These are phyloP conservation scores for Anguilla megastoma DNA, from an alignment of 2,797 vertebrate genomes.

Conservation along the genomic window DNA sequence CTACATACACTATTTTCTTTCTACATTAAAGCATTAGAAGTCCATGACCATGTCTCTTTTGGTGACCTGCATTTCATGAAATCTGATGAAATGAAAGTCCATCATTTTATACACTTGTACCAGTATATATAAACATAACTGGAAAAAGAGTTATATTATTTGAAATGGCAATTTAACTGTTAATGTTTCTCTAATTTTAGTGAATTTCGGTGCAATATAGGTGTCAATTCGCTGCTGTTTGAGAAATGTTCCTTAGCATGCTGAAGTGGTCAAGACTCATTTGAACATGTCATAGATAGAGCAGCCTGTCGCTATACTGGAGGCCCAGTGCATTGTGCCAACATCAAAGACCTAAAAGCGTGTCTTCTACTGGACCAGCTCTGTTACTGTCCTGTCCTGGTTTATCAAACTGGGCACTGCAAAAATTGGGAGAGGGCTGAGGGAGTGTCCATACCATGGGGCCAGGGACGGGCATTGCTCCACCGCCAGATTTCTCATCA, in stretches of 20 bases:
- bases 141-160: neutral
- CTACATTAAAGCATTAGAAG: neutral
- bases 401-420: neutral
- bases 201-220: neutral
- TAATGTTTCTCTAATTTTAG: neutral
- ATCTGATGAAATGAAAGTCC: neutral
- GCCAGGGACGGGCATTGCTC: slow-evolving; percentile 81
- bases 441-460: slow-evolving; percentile 81
- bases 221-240: neutral
- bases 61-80: neutral
- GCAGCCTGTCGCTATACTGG: neutral
- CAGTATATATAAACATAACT: neutral
- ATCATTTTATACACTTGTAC: neutral
- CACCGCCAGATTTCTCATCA: slow-evolving; percentile 84
- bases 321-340: neutral
- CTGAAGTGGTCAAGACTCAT: neutral
- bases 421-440: neutral
- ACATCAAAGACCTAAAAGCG: neutral
- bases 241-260: neutral
- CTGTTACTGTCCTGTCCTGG: neutral
- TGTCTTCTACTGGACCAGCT: neutral
- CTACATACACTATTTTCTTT: neutral
- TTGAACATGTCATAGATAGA: neutral
- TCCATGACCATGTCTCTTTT: neutral
- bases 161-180: neutral